A percentile compares a stretch with the other conserved stretches of the same genome.
Evolutionary conservation across 2,113 vertebrate species (phyloP).

Genomic region (Aleadryas rufinucha): DNA sequence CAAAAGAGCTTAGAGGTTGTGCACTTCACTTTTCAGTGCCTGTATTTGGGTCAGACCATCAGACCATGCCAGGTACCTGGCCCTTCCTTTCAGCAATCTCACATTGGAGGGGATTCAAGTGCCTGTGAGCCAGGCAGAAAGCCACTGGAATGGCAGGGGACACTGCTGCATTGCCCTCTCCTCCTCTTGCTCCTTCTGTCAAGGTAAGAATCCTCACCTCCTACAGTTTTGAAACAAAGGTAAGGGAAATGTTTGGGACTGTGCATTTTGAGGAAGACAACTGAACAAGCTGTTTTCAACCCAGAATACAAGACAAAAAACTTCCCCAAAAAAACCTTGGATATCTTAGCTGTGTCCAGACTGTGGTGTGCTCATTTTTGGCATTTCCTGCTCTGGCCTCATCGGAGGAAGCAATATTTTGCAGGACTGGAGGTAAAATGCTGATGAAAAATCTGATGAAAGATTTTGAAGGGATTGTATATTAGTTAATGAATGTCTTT

Average conservation of each 20-base stretch:
- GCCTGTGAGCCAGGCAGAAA: not conserved
- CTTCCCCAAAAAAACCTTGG: not conserved
- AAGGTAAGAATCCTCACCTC: not conserved
- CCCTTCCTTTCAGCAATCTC: not conserved
- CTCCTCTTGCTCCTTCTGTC: not conserved
- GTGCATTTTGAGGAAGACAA: not conserved
- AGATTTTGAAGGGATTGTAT: not conserved
- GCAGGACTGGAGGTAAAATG: not conserved
- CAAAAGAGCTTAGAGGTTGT: not conserved
- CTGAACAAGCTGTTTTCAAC: not conserved
- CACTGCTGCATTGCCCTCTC: not conserved
- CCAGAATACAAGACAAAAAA: not conserved
- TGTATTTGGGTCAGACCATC: rapidly evolving
- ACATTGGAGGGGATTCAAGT: rapidly evolving
- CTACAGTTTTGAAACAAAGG: not conserved
- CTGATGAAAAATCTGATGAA: not conserved
- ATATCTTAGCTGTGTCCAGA: not conserved
- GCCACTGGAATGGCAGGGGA: not conserved
- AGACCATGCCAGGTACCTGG: not conserved
- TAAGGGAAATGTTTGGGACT: not conserved
- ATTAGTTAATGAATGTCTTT: not conserved
- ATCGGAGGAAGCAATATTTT: not conserved
- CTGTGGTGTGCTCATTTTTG: not conserved
- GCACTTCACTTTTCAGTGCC: not conserved
- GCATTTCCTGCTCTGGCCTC: not conserved